Percentiles rank a stretch among this genome's conserved stretches.
phyloP scores from a whole-genome alignment of 2,797 vertebrate species.

The Notolepis coatsorum region DNA sequence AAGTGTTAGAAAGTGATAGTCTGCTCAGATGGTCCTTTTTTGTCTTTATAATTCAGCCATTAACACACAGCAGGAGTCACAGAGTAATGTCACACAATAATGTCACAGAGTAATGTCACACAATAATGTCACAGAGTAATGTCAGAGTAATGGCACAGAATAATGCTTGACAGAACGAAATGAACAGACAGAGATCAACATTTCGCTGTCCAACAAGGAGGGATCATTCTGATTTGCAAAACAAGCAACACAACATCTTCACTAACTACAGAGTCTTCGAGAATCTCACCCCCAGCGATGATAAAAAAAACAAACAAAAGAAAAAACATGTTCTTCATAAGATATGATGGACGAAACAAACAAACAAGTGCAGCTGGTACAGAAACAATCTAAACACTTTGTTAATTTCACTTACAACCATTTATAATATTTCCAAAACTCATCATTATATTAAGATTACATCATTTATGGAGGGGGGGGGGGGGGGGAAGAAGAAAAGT shows the following conservation, averaged over 20 bases:
- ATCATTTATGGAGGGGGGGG: conserved; percentile 17
- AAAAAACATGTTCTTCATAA: conserved; percentile 11
- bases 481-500: conserved; percentile 4
- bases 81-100: too few species aligned
- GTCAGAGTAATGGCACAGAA: too few species aligned
- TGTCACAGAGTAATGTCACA: too few species aligned
- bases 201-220: conserved; percentile 4
- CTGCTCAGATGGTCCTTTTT: too few species aligned
- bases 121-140: too few species aligned
- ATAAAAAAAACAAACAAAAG: conserved; percentile 3
- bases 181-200: neutral
- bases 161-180: too few species aligned
- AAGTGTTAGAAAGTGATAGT: too few species aligned
- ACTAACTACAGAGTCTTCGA: conserved; percentile 8
- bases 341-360: conserved; percentile 36
- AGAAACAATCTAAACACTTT: conserved; percentile 26
- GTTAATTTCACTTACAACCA: conserved; percentile 26
- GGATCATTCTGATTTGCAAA: neutral
- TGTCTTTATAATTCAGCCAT: too few species aligned
- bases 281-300: neutral
- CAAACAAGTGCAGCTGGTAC: conserved; percentile 37
- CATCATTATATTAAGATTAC: conserved; percentile 55
- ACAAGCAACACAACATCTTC: conserved; percentile 4
- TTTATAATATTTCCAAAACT: conserved; percentile 59
- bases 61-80: too few species aligned